Base-by-base conservation (phyloP, 2,888 invertebrate genomes). In the Hypena proboscidalis region DNA sequence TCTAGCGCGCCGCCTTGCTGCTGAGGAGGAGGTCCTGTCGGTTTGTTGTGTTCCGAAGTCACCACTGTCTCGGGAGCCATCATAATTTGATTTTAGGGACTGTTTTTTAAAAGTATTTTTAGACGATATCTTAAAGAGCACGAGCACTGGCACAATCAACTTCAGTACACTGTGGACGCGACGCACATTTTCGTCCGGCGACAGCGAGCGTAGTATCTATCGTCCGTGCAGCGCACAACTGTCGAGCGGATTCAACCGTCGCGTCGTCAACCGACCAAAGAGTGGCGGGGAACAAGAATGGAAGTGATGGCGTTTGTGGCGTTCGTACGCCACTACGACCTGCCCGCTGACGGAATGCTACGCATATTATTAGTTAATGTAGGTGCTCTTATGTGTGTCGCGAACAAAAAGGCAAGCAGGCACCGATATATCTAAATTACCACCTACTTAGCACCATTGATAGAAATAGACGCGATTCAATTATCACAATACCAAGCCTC, bases 41-140 rank as follows among this genome's bases (percentile, higher is more conserved):
- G 80, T 69, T 87, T 94, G 90, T 90, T 94, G 79, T 94, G 94
- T 78, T 95, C 95, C 83, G 95, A 94, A 71, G 94, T 95, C 72
- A 96, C 95, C 75, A 95, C 95, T 74, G 95, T 95, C 92, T 96
- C 96, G 81, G 95, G 95, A 94, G 96, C 96, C 94, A 95, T 95
- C 91, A 91, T 91, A 72, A 77, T 89, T 74, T 74, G 63, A 44
- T 51, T 64, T 36, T 50, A 67, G 60, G 54, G 45, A 60, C 53
- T 44, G 46, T 62, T 20, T 52, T 63, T 58, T 48, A 35, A 58
- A 34, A 51, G 19, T 33, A 53, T 56, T 62, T 65, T 51, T 56
- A 45, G 50, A 55, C 38, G 53, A 55, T 59, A 56, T 62, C 49
- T 47, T 58, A 56, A 48, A 62, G n/a, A n/a, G 58, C 78, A 83